phyloP scores from a whole-genome alignment of 2,888 invertebrate genomes.

The Leucoma salicis region DNA sequence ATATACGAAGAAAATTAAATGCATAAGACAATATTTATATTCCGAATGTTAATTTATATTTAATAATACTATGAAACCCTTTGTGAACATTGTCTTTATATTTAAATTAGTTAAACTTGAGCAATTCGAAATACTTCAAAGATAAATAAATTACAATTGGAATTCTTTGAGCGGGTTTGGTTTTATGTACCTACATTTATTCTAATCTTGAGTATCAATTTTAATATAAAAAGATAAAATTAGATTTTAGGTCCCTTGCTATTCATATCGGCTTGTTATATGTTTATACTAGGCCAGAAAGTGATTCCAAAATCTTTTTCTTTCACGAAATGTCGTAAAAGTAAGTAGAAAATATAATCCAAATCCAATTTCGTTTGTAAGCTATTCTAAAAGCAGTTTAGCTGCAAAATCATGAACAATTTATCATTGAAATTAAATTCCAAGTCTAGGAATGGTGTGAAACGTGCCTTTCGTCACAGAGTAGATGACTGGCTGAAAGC shows the following conservation, averaged over 20 bases:
- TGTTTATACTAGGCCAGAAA: too few species aligned
- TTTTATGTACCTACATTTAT: too few species aligned
- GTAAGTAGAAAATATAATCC: too few species aligned
- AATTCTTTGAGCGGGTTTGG: not conserved
- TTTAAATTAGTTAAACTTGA: not conserved
- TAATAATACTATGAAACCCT: not conserved
- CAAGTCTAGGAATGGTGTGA: slow-evolving; percentile 28
- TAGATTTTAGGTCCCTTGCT: too few species aligned
- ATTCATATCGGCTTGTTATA: too few species aligned
- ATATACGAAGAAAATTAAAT: not conserved
- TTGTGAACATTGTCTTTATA: not conserved
- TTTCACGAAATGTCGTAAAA: too few species aligned
- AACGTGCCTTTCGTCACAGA: slow-evolving; percentile 33
- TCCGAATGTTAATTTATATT: not conserved
- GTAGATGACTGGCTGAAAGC: slow-evolving; percentile 33
- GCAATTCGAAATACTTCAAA: not conserved
- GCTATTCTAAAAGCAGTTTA: too few species aligned
- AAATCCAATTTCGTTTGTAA: too few species aligned
- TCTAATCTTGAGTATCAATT: too few species aligned
- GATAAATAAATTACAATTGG: not conserved
- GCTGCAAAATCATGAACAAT: slow-evolving; percentile 22
- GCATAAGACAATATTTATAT: not conserved
- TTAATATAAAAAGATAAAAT: too few species aligned
- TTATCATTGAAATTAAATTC: slow-evolving; percentile 41
- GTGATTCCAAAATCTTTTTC: too few species aligned